phyloP scores from a whole-genome alignment of 2,797 vertebrate genomes.

The Pantherophis alleghaniensis region DNA sequence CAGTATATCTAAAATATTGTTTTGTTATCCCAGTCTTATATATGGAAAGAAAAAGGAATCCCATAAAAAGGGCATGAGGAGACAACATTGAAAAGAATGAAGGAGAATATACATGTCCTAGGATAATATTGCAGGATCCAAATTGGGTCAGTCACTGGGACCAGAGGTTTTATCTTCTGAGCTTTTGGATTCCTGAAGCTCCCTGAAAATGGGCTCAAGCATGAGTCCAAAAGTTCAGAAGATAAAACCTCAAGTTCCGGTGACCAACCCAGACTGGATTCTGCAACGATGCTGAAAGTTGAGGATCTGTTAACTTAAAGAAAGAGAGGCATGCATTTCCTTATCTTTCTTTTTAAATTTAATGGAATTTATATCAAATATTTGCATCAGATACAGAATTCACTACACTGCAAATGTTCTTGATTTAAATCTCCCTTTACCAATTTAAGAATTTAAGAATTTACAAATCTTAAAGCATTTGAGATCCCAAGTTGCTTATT shows the following conservation, averaged over 20 bases:
- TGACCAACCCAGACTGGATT: not conserved
- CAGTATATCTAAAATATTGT: too few relatives aligned
- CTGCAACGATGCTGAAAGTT: not conserved
- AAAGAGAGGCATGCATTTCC: not conserved
- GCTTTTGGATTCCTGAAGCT: not conserved
- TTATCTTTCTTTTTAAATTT: not conserved
- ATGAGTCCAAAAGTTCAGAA: too few relatives aligned
- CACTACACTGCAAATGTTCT: not conserved
- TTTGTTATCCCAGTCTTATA: too few relatives aligned
- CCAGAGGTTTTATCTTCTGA: not conserved
- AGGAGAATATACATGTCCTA: not conserved
- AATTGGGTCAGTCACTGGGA: too few relatives aligned
- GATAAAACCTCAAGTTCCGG: too few relatives aligned
- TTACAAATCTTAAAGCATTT: not conserved
- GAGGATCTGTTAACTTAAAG: not conserved
- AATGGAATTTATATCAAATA: not conserved
- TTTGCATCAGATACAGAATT: not conserved
- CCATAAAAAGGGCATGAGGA: not conserved
- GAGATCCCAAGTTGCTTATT: not conserved
- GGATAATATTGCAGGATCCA: not conserved
- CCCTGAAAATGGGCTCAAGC: too few relatives aligned
- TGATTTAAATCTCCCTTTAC: not conserved
- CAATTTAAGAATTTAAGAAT: not conserved
- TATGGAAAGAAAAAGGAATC: not conserved
- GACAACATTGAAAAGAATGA: not conserved